A percentile compares a stretch with the other conserved stretches of the same genome.
These are phyloP conservation scores for Sakesphorus luctuosus DNA, from an alignment of 2,113 vertebrate genomes.

Conservation along the genomic window DNA sequence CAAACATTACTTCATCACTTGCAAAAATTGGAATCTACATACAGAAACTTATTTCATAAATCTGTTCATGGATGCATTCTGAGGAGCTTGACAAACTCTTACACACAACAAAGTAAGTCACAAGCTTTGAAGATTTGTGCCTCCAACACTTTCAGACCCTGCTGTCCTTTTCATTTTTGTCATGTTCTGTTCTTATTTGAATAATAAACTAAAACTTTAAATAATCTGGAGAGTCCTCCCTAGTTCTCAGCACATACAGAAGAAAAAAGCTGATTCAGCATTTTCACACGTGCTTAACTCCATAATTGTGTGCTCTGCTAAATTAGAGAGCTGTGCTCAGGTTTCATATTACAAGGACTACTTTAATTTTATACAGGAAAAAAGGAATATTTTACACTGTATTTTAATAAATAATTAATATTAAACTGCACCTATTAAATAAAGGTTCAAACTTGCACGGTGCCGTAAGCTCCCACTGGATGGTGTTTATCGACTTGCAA, in stretches of 20 bases:
- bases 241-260: not conserved
- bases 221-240: not conserved
- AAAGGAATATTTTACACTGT: constrained; percentile 40
- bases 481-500: constrained; percentile 64
- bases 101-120: not conserved
- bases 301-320: constrained; percentile 19
- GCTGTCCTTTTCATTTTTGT: not conserved
- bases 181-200: not conserved
- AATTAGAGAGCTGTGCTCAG: constrained; percentile 50
- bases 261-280: constrained; percentile 51
- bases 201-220: constrained; percentile 7
- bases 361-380: constrained; percentile 29
- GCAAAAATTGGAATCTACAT: not conserved
- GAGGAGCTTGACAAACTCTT: not conserved
- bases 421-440: constrained; percentile 63
- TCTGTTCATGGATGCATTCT: not conserved
- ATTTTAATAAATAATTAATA: constrained; percentile 71
- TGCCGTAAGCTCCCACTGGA: constrained; percentile 66
- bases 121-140: not conserved
- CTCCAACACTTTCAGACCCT: not conserved
- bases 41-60: not conserved
- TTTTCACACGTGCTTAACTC: constrained; percentile 56
- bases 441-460: constrained; percentile 62
- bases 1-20: not conserved
- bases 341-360: constrained; percentile 51